A percentile compares a stretch with the other conserved stretches of the same genome.
phyloP scores from a whole-genome alignment of 2,797 vertebrate genomes.

The Sebastes hopkinsi region DNA sequence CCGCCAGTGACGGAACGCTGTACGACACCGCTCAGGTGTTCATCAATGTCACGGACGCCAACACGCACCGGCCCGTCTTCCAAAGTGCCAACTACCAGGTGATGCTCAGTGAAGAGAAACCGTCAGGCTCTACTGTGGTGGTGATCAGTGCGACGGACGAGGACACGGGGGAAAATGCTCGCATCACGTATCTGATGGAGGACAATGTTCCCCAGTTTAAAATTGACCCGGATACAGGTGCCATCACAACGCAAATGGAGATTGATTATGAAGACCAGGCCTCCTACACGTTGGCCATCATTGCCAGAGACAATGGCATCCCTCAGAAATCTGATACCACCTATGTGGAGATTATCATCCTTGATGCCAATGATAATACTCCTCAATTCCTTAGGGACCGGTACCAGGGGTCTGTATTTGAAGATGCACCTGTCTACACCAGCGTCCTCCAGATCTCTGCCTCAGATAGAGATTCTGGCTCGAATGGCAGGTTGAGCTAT shows the following conservation, averaged over 20 bases:
- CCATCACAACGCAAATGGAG: slow-evolving; percentile 91
- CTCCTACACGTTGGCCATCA: slow-evolving; percentile 93
- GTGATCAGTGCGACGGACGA: slow-evolving; percentile 94
- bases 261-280: slow-evolving; percentile 96
- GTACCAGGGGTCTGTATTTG: slow-evolving; percentile 91
- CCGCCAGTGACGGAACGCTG: slow-evolving; percentile 94
- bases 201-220: slow-evolving; percentile 96
- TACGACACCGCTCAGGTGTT: slow-evolving; percentile 93
- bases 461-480: slow-evolving; percentile 90
- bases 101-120: slow-evolving; percentile 88
- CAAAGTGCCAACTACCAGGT: slow-evolving; percentile 95
- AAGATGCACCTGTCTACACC: slow-evolving; percentile 90
- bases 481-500: slow-evolving; percentile 92
- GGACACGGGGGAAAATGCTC: slow-evolving; percentile 95
- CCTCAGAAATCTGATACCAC: slow-evolving; percentile 97
- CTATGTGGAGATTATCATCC: slow-evolving; percentile 93
- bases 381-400: slow-evolving; percentile 90
- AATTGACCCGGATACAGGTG: slow-evolving; percentile 91
- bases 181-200: slow-evolving; percentile 94
- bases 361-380: slow-evolving; percentile 92
- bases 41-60: slow-evolving; percentile 97
- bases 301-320: slow-evolving; percentile 94
- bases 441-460: slow-evolving; percentile 96
- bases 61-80: slow-evolving; percentile 96
- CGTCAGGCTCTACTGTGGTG: slow-evolving; percentile 89